These are phyloP conservation scores for Tachysurus vachellii DNA, from an alignment of 2,113 vertebrate genomes.

Conservation along the genomic window DNA sequence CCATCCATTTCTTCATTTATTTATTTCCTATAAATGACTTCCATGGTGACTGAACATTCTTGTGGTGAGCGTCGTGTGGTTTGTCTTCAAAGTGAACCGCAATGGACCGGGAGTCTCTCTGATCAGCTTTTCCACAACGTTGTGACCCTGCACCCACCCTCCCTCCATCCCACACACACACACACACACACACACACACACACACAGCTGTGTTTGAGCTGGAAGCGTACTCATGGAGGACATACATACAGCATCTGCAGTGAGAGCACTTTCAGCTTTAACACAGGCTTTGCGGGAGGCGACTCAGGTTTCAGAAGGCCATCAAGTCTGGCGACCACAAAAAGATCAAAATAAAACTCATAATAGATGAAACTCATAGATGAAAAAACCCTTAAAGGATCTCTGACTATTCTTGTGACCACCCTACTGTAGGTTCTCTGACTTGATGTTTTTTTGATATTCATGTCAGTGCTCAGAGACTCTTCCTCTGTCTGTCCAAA, in stretches of 20 bases:
- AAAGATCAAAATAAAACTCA: conserved; percentile 1
- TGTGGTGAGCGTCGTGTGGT: conserved; percentile 49
- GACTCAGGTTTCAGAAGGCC: conserved; percentile 16
- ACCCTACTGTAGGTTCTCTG: conserved; percentile 55
- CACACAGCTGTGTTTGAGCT: conserved; percentile 55
- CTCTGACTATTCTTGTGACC: conserved; percentile 33
- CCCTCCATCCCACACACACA: background rate
- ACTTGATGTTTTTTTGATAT: conserved; percentile 57
- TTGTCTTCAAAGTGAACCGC: conserved; percentile 41
- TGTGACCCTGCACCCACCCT: conserved; percentile 17
- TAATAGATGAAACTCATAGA: background rate
- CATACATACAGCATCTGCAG: conserved; percentile 26
- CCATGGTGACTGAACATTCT: conserved; percentile 39
- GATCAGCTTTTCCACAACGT: conserved; percentile 41
- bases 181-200: conserved; percentile 3
- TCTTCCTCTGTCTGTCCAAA: conserved; percentile 66
- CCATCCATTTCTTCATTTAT: conserved; percentile 46
- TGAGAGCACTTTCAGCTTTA: conserved; percentile 48
- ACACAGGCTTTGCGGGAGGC: background rate
- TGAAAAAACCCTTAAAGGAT: background rate
- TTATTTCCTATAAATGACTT: conserved; percentile 52
- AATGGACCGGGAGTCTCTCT: conserved; percentile 43
- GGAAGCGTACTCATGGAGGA: conserved; percentile 36
- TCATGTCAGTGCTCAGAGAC: conserved; percentile 56
- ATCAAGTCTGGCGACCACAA: conserved; percentile 1